Conservation (phyloP, 64 coral and sea anemone species). For the Orbicella faveolata region DNA sequence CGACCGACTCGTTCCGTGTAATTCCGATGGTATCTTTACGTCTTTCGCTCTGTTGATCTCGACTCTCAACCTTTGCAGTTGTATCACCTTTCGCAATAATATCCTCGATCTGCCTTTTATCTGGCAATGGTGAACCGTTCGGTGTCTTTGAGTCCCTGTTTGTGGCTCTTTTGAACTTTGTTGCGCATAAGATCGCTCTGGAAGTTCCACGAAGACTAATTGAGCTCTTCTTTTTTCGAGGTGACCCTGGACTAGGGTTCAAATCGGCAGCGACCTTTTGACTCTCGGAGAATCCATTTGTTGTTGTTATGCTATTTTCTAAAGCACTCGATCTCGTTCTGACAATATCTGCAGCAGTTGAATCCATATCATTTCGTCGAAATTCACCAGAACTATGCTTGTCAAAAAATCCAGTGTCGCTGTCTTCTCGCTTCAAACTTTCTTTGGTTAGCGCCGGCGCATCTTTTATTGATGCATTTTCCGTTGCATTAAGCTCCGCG, state of each 20-base stretch:
- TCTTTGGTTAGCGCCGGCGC: not conserved
- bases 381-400: not conserved
- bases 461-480: not conserved
- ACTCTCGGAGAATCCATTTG: not conserved
- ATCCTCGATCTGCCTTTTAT: not conserved
- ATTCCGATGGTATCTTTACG: not conserved
- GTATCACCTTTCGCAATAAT: not conserved
- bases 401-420: not conserved
- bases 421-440: not conserved
- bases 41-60: not conserved
- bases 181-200: constrained; percentile 16
- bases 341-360: not conserved
- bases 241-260: not conserved
- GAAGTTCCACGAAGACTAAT: constrained; percentile 9
- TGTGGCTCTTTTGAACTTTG: constrained; percentile 16
- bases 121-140: not conserved
- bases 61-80: not conserved
- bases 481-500: not conserved
- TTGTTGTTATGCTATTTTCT: not conserved
- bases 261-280: not conserved
- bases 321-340: not conserved
- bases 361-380: not conserved
- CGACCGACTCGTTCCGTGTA: not conserved
- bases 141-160: not conserved
- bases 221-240: not conserved